A percentile compares a stretch with the other conserved stretches of the same genome.
Evolutionary conservation across 2,797 vertebrate genomes (phyloP).

Genomic region (Acridotheres tristis): DNA sequence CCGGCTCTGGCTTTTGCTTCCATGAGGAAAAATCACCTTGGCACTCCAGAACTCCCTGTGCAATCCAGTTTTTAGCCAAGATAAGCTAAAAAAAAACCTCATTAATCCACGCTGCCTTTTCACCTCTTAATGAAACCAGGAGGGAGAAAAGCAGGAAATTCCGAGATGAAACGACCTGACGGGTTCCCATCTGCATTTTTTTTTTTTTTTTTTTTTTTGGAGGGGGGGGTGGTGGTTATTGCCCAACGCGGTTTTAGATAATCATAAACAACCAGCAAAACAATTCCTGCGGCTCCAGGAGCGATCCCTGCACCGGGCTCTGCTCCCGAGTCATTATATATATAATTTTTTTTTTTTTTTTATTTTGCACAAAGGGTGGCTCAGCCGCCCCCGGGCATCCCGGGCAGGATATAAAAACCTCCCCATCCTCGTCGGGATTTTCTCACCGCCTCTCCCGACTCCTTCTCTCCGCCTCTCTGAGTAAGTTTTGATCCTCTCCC

Average conservation of each 20-base stretch:
- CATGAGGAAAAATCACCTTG: background rate
- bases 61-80: background rate
- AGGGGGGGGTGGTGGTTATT: background rate
- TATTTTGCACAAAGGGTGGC: background rate
- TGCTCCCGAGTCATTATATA: conserved; percentile 23
- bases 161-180: conserved; percentile 19
- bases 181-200: background rate
- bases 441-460: background rate
- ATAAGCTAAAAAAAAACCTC: background rate
- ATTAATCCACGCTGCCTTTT: background rate
- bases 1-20: background rate
- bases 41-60: fast-evolving
- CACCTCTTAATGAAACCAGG: background rate
- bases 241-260: background rate
- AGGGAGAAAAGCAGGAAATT: background rate
- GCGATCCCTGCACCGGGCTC: background rate
- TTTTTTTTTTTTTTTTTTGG: too few species aligned
- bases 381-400: background rate
- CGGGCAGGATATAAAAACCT: conserved; percentile 14
- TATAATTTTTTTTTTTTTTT: too few species aligned
- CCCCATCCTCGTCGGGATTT: fast-evolving
- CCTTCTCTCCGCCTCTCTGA: conserved; percentile 19
- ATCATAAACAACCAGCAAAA: conserved; percentile 3
- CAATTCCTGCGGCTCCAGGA: background rate
- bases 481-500: conserved; percentile 42